A percentile compares a stretch with the other conserved stretches of the same genome.
phyloP scores from a whole-genome alignment of 2,113 vertebrate species.

The Notiomystis cincta region DNA sequence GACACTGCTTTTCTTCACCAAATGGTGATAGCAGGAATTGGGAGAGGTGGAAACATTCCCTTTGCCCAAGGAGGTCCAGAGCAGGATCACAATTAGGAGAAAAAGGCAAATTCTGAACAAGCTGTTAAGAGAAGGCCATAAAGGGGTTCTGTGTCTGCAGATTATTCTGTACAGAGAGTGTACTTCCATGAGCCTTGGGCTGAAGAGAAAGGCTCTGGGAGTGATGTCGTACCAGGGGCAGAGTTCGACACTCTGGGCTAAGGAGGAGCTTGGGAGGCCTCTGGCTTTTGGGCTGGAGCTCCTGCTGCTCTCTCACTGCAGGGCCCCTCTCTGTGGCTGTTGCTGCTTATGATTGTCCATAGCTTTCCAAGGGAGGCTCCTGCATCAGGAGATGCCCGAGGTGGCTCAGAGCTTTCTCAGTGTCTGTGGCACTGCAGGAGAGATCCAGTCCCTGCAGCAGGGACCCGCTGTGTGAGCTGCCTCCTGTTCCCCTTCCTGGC shows the following conservation, averaged over 20 bases:
- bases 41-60: neutral
- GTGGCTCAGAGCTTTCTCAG: neutral
- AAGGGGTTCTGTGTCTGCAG: neutral
- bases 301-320: fast-evolving
- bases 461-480: neutral
- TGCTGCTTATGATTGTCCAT: neutral
- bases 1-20: neutral
- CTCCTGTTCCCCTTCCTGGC: neutral
- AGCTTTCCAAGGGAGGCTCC: neutral
- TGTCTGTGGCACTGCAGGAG: neutral
- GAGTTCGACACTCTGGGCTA: neutral
- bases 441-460: neutral
- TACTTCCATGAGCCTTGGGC: neutral
- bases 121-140: neutral
- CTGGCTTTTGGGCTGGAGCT: neutral
- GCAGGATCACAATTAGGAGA: neutral
- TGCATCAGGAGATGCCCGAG: neutral
- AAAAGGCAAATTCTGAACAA: neutral
- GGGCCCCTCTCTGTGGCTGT: neutral
- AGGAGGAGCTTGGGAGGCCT: neutral
- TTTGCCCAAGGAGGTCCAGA: neutral
- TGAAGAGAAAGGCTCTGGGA: neutral
- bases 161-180: neutral
- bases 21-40: too few species aligned
- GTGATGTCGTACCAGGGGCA: fast-evolving